phyloP scores from a whole-genome alignment of 1,140 invertebrate genomes.

The Bombus waltoni region DNA sequence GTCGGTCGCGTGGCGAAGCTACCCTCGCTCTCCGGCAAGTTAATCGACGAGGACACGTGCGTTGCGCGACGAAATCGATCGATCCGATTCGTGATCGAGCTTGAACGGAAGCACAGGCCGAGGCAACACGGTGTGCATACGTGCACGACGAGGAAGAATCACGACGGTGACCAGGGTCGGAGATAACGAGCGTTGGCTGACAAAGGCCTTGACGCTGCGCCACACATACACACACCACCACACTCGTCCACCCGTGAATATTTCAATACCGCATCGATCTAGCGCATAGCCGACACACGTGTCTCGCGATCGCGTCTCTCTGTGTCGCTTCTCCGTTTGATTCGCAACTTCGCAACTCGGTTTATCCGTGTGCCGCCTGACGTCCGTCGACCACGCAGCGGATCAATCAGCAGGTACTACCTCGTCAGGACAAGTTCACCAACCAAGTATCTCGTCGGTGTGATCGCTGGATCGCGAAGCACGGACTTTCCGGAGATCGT shows the following conservation, averaged over 20 bases:
- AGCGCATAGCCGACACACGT: slow-evolving; percentile 40
- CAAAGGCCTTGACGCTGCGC: slow-evolving; percentile 1
- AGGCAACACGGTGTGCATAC: too few species aligned
- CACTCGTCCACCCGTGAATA: slow-evolving; percentile 53
- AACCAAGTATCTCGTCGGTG: neutral
- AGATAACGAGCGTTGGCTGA: neutral
- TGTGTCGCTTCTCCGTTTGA: neutral
- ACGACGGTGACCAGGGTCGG: slow-evolving; percentile 4
- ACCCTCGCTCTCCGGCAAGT: slow-evolving; percentile 3
- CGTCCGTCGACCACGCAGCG: neutral
- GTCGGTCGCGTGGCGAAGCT: slow-evolving; percentile 35
- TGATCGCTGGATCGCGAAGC: neutral
- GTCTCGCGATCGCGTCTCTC: slow-evolving; percentile 4
- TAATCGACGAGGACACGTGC: slow-evolving; percentile 12
- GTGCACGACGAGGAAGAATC: neutral
- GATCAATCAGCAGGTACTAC: neutral
- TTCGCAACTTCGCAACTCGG: neutral
- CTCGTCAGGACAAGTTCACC: neutral
- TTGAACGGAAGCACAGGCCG: neutral
- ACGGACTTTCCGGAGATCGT: neutral
- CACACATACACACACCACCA: neutral
- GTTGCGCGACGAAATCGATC: slow-evolving; percentile 1
- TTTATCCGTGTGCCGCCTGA: neutral
- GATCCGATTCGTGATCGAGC: neutral
- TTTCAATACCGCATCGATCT: slow-evolving; percentile 66